Percentiles rank a stretch among this genome's conserved stretches.
Conservation (phyloP, 2,113 vertebrate genomes). For the Eurypyga helias region DNA sequence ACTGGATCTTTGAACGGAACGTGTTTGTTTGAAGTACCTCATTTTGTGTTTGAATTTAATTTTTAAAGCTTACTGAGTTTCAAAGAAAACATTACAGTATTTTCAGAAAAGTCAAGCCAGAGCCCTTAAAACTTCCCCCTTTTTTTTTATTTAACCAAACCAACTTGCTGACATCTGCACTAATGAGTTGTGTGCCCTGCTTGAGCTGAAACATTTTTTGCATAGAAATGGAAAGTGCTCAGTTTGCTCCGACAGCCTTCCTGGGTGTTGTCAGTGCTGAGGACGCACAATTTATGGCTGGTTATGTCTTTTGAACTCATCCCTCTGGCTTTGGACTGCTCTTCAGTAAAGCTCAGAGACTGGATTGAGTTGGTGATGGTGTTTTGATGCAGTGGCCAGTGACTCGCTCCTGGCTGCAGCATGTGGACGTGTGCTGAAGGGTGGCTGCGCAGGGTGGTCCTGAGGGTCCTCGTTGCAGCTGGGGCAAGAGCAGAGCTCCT, state of each 20-base stretch:
- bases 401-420: background rate
- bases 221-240: background rate
- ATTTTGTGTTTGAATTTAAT: background rate
- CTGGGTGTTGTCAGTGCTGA: background rate
- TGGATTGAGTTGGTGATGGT: fast-evolving
- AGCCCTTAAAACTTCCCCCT: background rate
- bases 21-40: background rate
- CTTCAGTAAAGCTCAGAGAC: background rate
- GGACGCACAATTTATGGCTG: background rate
- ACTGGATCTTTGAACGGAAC: background rate
- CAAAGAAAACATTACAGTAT: background rate
- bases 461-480: background rate
- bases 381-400: fast-evolving
- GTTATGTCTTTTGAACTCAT: background rate
- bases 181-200: fast-evolving
- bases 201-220: background rate
- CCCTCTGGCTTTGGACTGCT: background rate
- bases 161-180: background rate
- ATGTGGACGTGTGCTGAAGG: background rate
- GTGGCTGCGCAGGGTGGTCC: background rate
- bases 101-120: background rate
- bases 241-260: background rate
- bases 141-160: background rate
- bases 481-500: background rate
- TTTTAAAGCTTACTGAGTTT: background rate